Evolutionary conservation across 1,140 invertebrate species (phyloP).

Genomic region (Bombus difficillimus): DNA sequence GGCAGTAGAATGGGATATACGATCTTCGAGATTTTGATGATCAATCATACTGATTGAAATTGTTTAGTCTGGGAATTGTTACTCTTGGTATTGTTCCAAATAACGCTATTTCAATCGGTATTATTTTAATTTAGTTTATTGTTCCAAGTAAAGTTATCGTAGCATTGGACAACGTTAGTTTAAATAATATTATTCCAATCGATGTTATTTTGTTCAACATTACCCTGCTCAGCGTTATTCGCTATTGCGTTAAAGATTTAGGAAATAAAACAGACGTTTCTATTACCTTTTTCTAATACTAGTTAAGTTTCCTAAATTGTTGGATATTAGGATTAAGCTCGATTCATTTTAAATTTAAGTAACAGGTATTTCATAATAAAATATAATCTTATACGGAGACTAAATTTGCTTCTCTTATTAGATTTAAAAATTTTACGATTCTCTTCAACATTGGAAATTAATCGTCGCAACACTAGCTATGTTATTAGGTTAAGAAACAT

Average conservation of each 20-base stretch:
- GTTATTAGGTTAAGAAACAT: too few relatives aligned
- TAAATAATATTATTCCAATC: constrained; percentile 10
- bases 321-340: too few relatives aligned
- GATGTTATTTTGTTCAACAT: background rate
- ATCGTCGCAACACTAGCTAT: background rate
- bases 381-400: too few relatives aligned
- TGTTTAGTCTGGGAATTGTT: background rate
- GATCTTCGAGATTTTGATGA: too few relatives aligned
- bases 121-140: background rate
- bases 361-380: too few relatives aligned
- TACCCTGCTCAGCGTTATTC: background rate
- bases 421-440: background rate
- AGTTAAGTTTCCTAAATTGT: too few relatives aligned
- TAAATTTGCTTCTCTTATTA: background rate
- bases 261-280: background rate
- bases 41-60: background rate
- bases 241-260: background rate
- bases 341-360: too few relatives aligned
- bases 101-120: background rate
- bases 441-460: background rate
- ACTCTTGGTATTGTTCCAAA: background rate
- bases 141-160: background rate
- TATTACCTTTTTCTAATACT: too few relatives aligned
- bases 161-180: background rate
- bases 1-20: too few relatives aligned